phyloP scores from a whole-genome alignment of 2,797 vertebrate genomes.

The Acipenser ruthenus region DNA sequence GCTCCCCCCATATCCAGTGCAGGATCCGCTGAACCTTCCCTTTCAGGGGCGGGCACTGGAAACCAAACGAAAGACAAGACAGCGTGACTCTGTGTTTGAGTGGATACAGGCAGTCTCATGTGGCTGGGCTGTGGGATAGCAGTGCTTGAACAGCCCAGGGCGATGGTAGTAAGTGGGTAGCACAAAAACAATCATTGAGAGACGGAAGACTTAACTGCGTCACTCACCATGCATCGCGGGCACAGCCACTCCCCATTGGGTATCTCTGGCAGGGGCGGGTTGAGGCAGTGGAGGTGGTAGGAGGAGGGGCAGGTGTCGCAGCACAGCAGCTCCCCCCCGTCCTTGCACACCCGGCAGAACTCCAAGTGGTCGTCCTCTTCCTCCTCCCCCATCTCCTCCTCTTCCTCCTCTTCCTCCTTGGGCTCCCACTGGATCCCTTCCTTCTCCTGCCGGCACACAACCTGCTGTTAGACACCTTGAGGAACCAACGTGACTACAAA shows the following conservation, averaged over 20 bases:
- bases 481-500: neutral
- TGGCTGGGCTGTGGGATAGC: neutral
- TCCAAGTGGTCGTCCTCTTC: slow-evolving; percentile 99
- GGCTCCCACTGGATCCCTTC: slow-evolving; percentile 98
- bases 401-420: slow-evolving; percentile 91
- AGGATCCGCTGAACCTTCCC: slow-evolving; percentile 93
- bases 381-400: slow-evolving; percentile 76
- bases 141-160: slow-evolving; percentile 6
- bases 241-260: slow-evolving; percentile 98
- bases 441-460: slow-evolving; percentile 71
- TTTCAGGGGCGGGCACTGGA: slow-evolving; percentile 87
- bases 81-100: neutral
- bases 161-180: neutral
- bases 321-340: slow-evolving; percentile 91
- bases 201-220: slow-evolving; percentile 8
- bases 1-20: slow-evolving; percentile 91
- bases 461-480: neutral
- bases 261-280: slow-evolving; percentile 92
- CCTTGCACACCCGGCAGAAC: slow-evolving; percentile 95
- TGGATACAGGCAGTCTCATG: neutral
- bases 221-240: slow-evolving; percentile 92
- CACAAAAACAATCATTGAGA: neutral
- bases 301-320: slow-evolving; percentile 95
- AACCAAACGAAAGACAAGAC: neutral
- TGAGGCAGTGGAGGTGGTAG: slow-evolving; percentile 98